Evolutionary conservation across 2,888 invertebrate species (phyloP).

Genomic region (Amphiduros pacificus): DNA sequence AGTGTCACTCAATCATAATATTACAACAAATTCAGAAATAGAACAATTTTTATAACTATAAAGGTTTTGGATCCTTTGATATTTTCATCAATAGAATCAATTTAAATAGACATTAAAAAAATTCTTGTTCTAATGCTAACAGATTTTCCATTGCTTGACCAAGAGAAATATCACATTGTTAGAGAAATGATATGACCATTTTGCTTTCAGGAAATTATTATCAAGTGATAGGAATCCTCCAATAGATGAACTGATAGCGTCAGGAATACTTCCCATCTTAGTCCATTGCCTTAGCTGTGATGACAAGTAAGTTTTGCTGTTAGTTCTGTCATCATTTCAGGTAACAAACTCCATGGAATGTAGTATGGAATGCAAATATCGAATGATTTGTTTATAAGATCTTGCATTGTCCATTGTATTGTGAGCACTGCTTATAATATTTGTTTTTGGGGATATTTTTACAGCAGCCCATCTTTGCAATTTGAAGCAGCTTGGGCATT

Average conservation of each 20-base stretch:
- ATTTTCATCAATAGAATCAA: too few species aligned
- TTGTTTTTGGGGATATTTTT: too few species aligned
- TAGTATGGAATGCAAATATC: background rate
- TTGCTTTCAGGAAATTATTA: slow-evolving; percentile 75
- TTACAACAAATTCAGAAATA: too few species aligned
- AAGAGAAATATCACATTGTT: too few species aligned
- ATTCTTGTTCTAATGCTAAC: too few species aligned
- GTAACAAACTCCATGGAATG: background rate
- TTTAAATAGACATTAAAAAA: too few species aligned
- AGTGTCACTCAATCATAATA: too few species aligned
- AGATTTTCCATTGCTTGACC: too few species aligned
- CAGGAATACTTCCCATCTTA: slow-evolving; percentile 92
- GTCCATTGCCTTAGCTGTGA: slow-evolving; percentile 86
- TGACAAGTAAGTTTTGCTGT: slow-evolving; percentile 66
- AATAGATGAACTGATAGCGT: slow-evolving; percentile 90
- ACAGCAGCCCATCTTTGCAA: slow-evolving; percentile 74
- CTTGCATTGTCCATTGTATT: background rate
- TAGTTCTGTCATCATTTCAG: background rate
- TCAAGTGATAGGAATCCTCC: slow-evolving; percentile 98
- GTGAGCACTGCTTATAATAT: background rate
- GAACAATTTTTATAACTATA: too few species aligned
- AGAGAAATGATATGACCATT: too few species aligned
- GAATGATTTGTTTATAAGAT: background rate
- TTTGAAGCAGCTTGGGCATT: slow-evolving; percentile 98
- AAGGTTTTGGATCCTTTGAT: too few species aligned